Conservation (phyloP, 53 echinoderm and acorn worm species). For the Holothuria scabra region DNA sequence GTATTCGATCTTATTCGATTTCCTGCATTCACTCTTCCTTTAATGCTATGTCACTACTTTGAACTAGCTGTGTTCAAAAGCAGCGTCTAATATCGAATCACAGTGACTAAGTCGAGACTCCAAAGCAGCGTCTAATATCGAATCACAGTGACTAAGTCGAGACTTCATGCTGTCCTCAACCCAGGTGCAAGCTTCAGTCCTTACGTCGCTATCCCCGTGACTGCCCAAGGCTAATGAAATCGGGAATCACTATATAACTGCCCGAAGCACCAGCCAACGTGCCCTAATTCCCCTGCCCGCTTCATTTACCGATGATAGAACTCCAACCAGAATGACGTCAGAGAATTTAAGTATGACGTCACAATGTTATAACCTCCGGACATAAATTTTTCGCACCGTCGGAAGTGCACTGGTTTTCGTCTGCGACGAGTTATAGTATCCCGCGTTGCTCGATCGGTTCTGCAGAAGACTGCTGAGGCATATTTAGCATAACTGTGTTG, state of each 20-base stretch:
- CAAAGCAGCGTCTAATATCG: slow-evolving; percentile 22
- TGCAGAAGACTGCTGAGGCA: slow-evolving; percentile 24
- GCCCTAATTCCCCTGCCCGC: slow-evolving; percentile 46
- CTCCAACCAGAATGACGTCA: slow-evolving; percentile 43
- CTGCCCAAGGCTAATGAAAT: slow-evolving; percentile 46
- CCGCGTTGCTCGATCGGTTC: slow-evolving; percentile 34
- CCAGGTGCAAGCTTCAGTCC: slow-evolving; percentile 29
- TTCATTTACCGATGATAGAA: slow-evolving; percentile 43
- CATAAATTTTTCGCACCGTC: slow-evolving; percentile 45
- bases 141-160: slow-evolving; percentile 30
- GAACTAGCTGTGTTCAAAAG: slow-evolving; percentile 19
- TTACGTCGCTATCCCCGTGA: slow-evolving; percentile 13
- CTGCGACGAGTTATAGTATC: slow-evolving; percentile 33
- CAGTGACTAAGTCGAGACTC: slow-evolving; percentile 26
- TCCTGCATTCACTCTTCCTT: too few species aligned
- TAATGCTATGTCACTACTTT: background rate
- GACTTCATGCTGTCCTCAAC: slow-evolving; percentile 24
- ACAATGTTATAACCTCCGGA: slow-evolving; percentile 41
- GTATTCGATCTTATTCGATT: too few species aligned
- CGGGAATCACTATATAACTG: background rate
- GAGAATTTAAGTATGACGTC: slow-evolving; percentile 40
- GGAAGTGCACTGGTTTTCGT: slow-evolving; percentile 44
- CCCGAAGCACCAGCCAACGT: slow-evolving; percentile 32
- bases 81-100: slow-evolving; percentile 16
- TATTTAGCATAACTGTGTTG: slow-evolving; percentile 31